phyloP scores from a whole-genome alignment of 2,797 vertebrate genomes.

The Microhierax caerulescens region DNA sequence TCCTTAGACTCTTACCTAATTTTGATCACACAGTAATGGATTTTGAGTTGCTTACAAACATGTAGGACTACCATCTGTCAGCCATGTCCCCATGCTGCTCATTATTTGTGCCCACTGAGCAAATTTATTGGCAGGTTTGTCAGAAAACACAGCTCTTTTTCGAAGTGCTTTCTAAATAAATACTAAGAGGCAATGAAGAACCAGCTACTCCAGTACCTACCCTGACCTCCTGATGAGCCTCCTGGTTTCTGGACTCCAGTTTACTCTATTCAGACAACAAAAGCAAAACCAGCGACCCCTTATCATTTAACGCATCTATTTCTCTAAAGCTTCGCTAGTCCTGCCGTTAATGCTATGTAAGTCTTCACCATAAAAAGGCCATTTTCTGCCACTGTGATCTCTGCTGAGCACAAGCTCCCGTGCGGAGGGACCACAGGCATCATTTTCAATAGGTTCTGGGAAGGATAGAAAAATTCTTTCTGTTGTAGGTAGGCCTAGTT shows the following conservation, averaged over 20 bases:
- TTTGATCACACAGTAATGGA: neutral
- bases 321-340: neutral
- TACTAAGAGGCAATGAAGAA: neutral
- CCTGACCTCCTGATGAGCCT: neutral
- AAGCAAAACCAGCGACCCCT: neutral
- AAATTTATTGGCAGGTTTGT: conserved; percentile 29
- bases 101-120: neutral
- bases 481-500: neutral
- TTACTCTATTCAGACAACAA: neutral
- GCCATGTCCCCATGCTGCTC: neutral
- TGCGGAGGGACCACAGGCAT: neutral
- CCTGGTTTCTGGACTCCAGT: neutral
- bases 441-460: neutral
- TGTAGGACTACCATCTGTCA: neutral
- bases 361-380: neutral
- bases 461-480: neutral
- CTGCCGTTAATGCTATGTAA: neutral
- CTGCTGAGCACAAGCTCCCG: neutral
- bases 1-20: neutral
- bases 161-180: neutral
- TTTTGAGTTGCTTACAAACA: conserved; percentile 22
- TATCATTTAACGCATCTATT: neutral
- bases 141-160: neutral
- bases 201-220: neutral
- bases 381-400: neutral